These are phyloP conservation scores for Nemoura dubitans DNA, from an alignment of 2,888 invertebrate genomes.

Conservation along the genomic window DNA sequence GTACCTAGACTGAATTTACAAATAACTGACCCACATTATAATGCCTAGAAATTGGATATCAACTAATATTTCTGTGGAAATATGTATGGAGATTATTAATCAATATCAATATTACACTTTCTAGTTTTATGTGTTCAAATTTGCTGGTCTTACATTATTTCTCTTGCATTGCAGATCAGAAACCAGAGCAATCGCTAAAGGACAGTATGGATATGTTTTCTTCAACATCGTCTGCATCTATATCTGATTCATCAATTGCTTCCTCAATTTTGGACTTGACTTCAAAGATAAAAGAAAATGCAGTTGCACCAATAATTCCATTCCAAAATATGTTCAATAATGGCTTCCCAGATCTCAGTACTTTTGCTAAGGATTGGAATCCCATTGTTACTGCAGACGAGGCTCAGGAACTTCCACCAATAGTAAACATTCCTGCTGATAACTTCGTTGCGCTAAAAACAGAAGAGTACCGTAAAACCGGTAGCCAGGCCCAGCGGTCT, in stretches of 20 bases:
- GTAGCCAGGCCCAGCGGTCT: constrained; percentile 42
- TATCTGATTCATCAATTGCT: background rate
- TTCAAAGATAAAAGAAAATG: constrained; percentile 59
- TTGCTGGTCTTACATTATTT: too few species aligned
- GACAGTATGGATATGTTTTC: background rate
- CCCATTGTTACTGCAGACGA: constrained; percentile 71
- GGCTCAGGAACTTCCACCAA: constrained; percentile 75
- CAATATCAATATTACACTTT: too few species aligned
- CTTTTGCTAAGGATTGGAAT: background rate
- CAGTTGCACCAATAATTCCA: constrained; percentile 58
- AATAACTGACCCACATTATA: too few species aligned
- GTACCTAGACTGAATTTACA: too few species aligned
- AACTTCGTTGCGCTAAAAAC: constrained; percentile 40
- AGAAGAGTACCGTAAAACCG: constrained; percentile 28
- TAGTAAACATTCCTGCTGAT: constrained; percentile 57
- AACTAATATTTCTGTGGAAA: too few species aligned
- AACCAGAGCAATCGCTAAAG: background rate
- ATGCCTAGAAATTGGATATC: too few species aligned
- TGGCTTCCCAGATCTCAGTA: background rate
- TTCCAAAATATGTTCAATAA: constrained; percentile 56
- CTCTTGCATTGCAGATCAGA: background rate
- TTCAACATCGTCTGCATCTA: background rate
- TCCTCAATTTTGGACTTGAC: constrained; percentile 53
- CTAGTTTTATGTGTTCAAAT: too few species aligned
- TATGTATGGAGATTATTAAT: too few species aligned